phyloP scores from a whole-genome alignment of 2,113 vertebrate genomes.

The Geococcyx californianus region DNA sequence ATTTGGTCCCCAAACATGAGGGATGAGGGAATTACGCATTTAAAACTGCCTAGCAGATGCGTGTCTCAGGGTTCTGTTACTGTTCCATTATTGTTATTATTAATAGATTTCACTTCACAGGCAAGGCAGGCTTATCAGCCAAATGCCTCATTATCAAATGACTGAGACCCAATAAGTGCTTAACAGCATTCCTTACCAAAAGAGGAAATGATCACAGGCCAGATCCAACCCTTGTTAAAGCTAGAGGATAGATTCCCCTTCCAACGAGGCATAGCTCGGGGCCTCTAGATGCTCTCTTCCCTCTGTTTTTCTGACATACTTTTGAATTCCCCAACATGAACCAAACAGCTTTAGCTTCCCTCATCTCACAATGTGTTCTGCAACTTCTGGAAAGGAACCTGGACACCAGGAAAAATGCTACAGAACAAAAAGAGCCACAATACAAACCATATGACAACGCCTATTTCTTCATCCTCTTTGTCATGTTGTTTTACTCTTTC shows the following conservation, averaged over 20 bases:
- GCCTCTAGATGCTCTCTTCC: slow-evolving; percentile 8
- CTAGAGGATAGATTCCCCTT: background rate
- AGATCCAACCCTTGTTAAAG: slow-evolving; percentile 1
- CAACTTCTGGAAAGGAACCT: slow-evolving; percentile 80
- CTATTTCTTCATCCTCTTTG: slow-evolving; percentile 90
- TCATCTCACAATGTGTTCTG: slow-evolving; percentile 79
- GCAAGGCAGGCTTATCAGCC: slow-evolving; percentile 32
- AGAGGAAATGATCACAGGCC: slow-evolving; percentile 52
- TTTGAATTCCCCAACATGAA: slow-evolving; percentile 69
- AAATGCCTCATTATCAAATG: slow-evolving; percentile 55
- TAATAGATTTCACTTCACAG: slow-evolving; percentile 28
- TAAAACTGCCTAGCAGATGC: background rate
- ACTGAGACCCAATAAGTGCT: slow-evolving; percentile 41
- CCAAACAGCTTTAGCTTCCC: slow-evolving; percentile 75
- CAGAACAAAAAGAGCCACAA: slow-evolving; percentile 73
- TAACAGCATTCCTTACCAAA: slow-evolving; percentile 81
- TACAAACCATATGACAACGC: slow-evolving; percentile 87
- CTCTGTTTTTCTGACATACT: slow-evolving; percentile 20
- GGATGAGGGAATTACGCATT: background rate
- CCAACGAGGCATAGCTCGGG: background rate
- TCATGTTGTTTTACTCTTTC: slow-evolving; percentile 91
- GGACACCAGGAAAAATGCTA: slow-evolving; percentile 64
- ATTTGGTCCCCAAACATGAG: background rate
- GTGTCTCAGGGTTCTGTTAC: background rate
- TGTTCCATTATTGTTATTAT: slow-evolving; percentile 24